Conservation (phyloP, 2,888 invertebrate species). For the Buathra laborator region DNA sequence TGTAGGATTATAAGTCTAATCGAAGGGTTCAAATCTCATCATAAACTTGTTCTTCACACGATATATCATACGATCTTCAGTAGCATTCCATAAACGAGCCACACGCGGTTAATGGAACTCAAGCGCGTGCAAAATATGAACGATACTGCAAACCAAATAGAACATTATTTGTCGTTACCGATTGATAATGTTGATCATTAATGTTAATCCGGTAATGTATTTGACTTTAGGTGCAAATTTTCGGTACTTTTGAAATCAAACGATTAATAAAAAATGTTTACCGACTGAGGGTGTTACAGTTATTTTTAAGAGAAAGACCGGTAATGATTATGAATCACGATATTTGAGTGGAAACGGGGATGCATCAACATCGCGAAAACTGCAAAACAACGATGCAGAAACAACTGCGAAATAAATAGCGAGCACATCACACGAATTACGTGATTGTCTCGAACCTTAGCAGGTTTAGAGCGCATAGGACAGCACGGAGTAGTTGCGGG, state of each 20-base stretch:
- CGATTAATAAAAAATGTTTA: too few relatives aligned
- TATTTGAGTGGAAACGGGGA: neutral
- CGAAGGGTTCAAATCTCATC: neutral
- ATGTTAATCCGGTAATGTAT: neutral
- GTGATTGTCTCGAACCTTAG: constrained; percentile 80
- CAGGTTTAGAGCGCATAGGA: constrained; percentile 77
- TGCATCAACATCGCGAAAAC: constrained; percentile 17
- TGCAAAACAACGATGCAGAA: constrained; percentile 33
- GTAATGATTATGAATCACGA: too few relatives aligned
- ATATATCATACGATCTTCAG: neutral
- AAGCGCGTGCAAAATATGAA: neutral
- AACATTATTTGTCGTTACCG: neutral
- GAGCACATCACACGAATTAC: constrained; percentile 58
- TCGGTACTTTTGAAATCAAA: too few relatives aligned
- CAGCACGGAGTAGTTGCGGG: constrained; percentile 68
- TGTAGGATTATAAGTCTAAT: constrained; percentile 2
- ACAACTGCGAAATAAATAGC: constrained; percentile 32
- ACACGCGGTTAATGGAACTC: neutral
- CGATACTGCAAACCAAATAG: neutral
- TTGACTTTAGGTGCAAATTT: neutral
- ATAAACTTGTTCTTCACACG: neutral
- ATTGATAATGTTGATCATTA: neutral
- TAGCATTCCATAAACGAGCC: neutral
- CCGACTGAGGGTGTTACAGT: too few relatives aligned
- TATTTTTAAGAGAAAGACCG: too few relatives aligned